Evolutionary conservation across 23 tunicate genomes (phyloP).

Genomic region (Ascidia mentula): DNA sequence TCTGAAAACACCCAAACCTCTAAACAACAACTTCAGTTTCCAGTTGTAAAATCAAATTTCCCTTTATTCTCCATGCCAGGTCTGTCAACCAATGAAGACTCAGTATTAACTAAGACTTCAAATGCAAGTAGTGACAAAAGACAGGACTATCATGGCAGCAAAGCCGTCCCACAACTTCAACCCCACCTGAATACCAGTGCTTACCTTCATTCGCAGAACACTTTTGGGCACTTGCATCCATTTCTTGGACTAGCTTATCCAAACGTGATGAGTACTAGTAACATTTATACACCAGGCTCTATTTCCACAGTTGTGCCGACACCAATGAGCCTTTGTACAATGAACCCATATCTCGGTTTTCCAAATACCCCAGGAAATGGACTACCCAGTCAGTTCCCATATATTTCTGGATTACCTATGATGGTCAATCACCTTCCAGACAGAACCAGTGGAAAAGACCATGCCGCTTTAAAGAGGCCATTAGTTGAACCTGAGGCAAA

Average conservation of each 20-base stretch:
- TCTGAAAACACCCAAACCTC: not conserved
- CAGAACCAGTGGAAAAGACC: not conserved
- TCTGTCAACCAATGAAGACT: not conserved
- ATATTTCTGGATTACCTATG: not conserved
- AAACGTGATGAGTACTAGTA: not conserved
- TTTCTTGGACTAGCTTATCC: constrained; percentile 9
- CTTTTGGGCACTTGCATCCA: not conserved
- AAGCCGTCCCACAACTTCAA: not conserved
- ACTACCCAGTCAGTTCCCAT: constrained; percentile 5
- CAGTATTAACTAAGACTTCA: not conserved
- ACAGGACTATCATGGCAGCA: not conserved
- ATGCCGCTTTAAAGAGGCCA: too few species aligned
- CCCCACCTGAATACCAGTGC: not conserved
- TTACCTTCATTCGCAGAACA: not conserved
- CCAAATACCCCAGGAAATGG: not conserved
- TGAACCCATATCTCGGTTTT: constrained; percentile 13
- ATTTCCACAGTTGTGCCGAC: not conserved
- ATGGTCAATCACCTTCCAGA: not conserved
- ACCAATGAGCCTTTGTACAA: not conserved
- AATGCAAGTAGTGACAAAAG: not conserved
- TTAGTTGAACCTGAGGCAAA: not conserved
- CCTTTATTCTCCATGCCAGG: not conserved
- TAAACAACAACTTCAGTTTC: constrained; percentile 1
- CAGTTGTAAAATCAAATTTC: constrained; percentile 32
- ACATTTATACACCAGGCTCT: not conserved